Evolutionary conservation across 2,113 vertebrate genomes (phyloP).

Genomic region (Urocynchramus pylzowi): DNA sequence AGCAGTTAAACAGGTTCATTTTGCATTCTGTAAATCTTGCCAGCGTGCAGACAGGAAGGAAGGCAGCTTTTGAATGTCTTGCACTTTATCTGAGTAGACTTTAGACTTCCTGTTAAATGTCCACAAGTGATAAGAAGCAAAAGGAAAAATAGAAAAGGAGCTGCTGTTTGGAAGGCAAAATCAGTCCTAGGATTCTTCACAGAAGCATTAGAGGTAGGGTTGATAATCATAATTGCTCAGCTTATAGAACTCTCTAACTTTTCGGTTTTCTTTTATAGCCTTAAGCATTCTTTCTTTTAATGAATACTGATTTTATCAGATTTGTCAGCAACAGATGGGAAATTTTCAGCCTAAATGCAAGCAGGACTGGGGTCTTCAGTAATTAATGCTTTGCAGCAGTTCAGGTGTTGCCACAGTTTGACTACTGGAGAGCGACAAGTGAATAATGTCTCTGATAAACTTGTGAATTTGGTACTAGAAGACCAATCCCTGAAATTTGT

Average conservation of each 20-base stretch:
- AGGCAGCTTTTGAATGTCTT: background rate
- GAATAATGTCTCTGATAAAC: background rate
- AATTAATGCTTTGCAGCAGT: background rate
- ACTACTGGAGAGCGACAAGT: background rate
- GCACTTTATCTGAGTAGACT: slow-evolving; percentile 12
- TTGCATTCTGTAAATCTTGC: background rate
- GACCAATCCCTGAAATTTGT: background rate
- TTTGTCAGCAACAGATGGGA: background rate
- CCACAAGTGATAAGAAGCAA: background rate
- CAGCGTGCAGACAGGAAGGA: background rate
- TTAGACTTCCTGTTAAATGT: slow-evolving; percentile 37
- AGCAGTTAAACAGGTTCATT: slow-evolving; percentile 32
- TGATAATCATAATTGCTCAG: background rate
- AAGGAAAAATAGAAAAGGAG: background rate
- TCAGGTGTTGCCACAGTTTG: background rate
- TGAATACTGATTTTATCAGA: background rate
- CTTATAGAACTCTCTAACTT: background rate
- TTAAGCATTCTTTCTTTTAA: background rate
- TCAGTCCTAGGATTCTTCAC: background rate
- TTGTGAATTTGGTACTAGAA: background rate
- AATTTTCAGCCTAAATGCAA: background rate
- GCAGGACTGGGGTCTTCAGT: background rate
- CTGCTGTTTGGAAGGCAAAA: background rate
- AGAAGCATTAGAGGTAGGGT: slow-evolving; percentile 8
- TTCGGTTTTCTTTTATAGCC: background rate